Percentiles rank a stretch among this genome's conserved stretches.
Evolutionary conservation across 2,113 vertebrate species (phyloP).

Genomic region (Hippocampus mohnikei): DNA sequence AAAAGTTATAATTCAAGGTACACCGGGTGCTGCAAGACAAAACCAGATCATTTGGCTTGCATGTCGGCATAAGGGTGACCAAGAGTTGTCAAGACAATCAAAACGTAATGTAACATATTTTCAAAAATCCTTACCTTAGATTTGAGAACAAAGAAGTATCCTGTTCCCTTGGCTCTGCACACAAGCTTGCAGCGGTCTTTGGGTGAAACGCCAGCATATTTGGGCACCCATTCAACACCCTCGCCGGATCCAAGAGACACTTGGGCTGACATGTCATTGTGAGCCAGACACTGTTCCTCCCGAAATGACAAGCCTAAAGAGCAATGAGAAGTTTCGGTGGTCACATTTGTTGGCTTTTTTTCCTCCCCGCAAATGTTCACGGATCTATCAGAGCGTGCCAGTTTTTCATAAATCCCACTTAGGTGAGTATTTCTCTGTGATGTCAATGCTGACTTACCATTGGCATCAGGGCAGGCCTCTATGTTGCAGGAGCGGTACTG

Average conservation of each 20-base stretch:
- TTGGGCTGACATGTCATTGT: constrained; percentile 92
- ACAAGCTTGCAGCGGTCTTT: constrained; percentile 97
- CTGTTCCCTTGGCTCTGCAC: constrained; percentile 91
- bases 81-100: neutral
- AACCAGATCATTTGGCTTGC: constrained; percentile 5
- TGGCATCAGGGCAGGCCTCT: constrained; percentile 79
- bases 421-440: neutral
- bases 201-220: constrained; percentile 91
- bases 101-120: neutral
- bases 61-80: constrained; percentile 9
- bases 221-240: constrained; percentile 86
- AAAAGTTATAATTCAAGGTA: neutral
- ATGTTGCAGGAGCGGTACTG: constrained; percentile 92
- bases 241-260: constrained; percentile 82
- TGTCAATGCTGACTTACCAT: constrained; percentile 70
- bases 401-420: neutral
- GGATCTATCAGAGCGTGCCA: neutral
- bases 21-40: neutral
- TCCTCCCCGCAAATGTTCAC: neutral
- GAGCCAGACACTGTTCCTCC: constrained; percentile 91
- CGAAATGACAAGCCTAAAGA: constrained; percentile 88
- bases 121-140: constrained; percentile 81
- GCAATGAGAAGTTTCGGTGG: neutral
- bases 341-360: constrained; percentile 14
- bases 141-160: constrained; percentile 94